phyloP scores from a whole-genome alignment of 2,113 vertebrate genomes.

The Seriola aureovittata region DNA sequence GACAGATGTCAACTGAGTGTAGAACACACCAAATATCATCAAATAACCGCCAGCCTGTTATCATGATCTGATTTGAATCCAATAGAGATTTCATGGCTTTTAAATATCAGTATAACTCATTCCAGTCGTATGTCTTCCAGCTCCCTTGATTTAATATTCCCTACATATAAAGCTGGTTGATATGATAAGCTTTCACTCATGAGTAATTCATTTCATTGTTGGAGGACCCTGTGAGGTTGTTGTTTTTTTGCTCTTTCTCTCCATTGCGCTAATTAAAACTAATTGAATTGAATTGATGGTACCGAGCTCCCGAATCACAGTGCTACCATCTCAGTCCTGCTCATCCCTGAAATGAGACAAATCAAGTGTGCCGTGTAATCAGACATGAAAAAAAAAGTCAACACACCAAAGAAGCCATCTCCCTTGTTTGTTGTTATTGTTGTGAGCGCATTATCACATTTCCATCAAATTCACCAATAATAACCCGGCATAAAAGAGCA shows the following conservation, averaged over 20 bases:
- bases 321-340: conserved; percentile 64
- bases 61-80: conserved; percentile 65
- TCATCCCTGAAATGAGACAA: conserved; percentile 83
- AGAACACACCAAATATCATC: conserved; percentile 58
- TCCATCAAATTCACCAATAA: conserved; percentile 55
- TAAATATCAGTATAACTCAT: conserved; percentile 66
- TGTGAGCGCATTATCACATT: conserved; percentile 53
- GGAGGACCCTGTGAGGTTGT: conserved; percentile 67
- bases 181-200: conserved; percentile 81
- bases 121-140: conserved; percentile 58
- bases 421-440: conserved; percentile 68
- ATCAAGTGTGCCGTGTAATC: conserved; percentile 79
- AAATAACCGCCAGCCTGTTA: conserved; percentile 59
- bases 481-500: conserved; percentile 36
- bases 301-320: conserved; percentile 56
- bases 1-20: conserved; percentile 47
- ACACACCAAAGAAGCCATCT: conserved; percentile 54
- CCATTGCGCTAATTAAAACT: conserved; percentile 79
- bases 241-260: conserved; percentile 65
- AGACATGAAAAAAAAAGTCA: conserved; percentile 67
- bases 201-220: conserved; percentile 82
- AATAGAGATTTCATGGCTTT: conserved; percentile 64
- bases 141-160: conserved; percentile 74
- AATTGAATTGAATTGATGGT: conserved; percentile 81
- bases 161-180: conserved; percentile 71